Base-by-base conservation (phyloP, 2,113 vertebrate genomes). In the Proteles cristata region DNA sequence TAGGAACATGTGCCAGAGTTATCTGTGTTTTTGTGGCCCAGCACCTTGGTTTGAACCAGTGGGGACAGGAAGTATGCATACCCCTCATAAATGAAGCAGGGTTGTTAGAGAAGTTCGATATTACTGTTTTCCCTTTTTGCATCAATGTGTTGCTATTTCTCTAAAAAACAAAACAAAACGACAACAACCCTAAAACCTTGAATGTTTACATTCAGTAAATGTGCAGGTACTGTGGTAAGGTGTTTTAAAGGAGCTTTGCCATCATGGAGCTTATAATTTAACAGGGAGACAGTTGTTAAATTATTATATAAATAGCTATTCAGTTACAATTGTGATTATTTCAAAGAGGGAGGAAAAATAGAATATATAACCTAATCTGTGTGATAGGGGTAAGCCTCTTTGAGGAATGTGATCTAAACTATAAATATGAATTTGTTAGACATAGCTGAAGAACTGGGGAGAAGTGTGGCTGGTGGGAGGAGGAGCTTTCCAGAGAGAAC, bases 211-310 rank as follows among this genome's bases (percentile, higher is more conserved):
- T 74, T 80, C 12, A 55, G 0, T 76, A 76, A 65, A 61, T 53
- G 39, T 84, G 4, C 6, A 33, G 55, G 26, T 10, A 14, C n/a
- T 39, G 39, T 73, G 45, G 25, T 31, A 53, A 53, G 53, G 26
- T 82, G 28, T 74, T 77, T 82, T 76, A 95, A 76, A 89, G 87
- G 43, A 28, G 8, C 33, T 97, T 96, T 95, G 55, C 85, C 43
- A 48, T 95, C 35, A 53, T 66, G 61, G 63, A 79, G 25, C 15
- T 93, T 96, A 58, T 15, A 92, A 90, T 84, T 96, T 79, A 79
- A 80, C 76, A 80, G 45, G 16, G 15, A 94, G 19, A 81, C 23
- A 68, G 11, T 55, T 61, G 5, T 88, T 95, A 53, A 80, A 35
- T 86, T n/a, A 79, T 96, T 91, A 43, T 17, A 17, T 93, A 76